phyloP scores from a whole-genome alignment of 2,888 invertebrate genomes.

The Lepidocyrtinus sp. region DNA sequence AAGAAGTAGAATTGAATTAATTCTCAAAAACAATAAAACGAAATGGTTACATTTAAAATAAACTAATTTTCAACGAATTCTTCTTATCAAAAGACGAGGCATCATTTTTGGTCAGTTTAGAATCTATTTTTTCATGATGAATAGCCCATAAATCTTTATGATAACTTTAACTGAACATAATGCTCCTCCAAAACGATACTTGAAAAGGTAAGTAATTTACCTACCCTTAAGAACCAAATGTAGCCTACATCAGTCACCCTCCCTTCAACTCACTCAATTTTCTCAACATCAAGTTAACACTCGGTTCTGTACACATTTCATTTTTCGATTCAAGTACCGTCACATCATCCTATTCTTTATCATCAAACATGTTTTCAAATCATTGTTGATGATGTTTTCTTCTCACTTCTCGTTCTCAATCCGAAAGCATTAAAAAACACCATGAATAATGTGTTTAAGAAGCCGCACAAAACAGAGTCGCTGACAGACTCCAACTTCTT shows the following conservation, averaged over 20 bases:
- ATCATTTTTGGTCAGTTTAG: too few relatives aligned
- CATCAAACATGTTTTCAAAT: conserved; percentile 12
- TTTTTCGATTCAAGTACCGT: background rate
- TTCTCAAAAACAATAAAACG: conserved; percentile 16
- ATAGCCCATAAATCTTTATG: too few relatives aligned
- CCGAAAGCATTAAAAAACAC: conserved; percentile 38
- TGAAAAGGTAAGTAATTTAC: conserved; percentile 16
- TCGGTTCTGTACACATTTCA: background rate
- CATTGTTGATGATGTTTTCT: conserved; percentile 16
- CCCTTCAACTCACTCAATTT: conserved; percentile 29
- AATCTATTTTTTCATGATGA: too few relatives aligned
- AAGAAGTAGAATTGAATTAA: background rate
- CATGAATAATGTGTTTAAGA: conserved; percentile 55
- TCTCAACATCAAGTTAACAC: conserved; percentile 46
- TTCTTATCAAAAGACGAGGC: too few relatives aligned
- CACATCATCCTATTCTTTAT: background rate
- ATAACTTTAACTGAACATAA: too few relatives aligned
- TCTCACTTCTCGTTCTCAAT: conserved; percentile 21
- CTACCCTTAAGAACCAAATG: conserved; percentile 4
- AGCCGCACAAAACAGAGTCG: conserved; percentile 46
- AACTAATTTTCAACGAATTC: too few relatives aligned
- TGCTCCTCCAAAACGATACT: too few relatives aligned
- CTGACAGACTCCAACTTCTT: conserved; percentile 44
- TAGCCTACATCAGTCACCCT: conserved; percentile 19
- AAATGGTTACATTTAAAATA: too few relatives aligned